These are phyloP conservation scores for Gymnogyps californianus DNA, from an alignment of 2,113 vertebrate genomes.

Conservation along the genomic window DNA sequence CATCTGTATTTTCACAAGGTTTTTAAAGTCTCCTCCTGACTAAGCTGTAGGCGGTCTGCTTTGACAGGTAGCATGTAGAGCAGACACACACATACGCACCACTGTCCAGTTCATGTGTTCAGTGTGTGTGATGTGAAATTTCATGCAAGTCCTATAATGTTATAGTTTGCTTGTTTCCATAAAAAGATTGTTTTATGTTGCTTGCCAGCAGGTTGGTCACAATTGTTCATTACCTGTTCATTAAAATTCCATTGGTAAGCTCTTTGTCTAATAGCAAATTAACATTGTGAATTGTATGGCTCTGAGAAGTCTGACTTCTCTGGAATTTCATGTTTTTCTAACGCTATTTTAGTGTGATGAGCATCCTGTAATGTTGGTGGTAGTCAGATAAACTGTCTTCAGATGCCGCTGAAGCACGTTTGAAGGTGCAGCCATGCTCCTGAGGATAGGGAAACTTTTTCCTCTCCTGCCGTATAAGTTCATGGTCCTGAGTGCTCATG, in stretches of 20 bases:
- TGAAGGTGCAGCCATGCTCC: background rate
- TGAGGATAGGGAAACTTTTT: background rate
- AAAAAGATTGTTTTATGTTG: background rate
- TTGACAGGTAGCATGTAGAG: background rate
- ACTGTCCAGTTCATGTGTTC: background rate
- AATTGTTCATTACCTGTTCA: background rate
- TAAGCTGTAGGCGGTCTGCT: background rate
- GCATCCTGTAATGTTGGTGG: background rate
- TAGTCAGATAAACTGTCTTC: background rate
- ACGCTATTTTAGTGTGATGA: background rate
- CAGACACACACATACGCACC: fast-evolving
- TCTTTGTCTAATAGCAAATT: background rate
- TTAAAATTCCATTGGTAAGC: background rate
- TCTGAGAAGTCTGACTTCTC: background rate
- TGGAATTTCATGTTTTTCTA: background rate
- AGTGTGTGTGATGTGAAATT: background rate
- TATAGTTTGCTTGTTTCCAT: background rate
- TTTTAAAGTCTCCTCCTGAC: constrained; percentile 6
- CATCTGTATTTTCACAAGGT: background rate
- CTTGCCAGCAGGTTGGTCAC: background rate
- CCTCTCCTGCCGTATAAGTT: background rate
- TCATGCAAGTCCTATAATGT: background rate
- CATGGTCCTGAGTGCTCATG: background rate
- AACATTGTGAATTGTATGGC: background rate
- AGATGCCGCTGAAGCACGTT: fast-evolving